Evolutionary conservation across 2,888 invertebrate genomes (phyloP).

Genomic region (Epinotia bilunana): DNA sequence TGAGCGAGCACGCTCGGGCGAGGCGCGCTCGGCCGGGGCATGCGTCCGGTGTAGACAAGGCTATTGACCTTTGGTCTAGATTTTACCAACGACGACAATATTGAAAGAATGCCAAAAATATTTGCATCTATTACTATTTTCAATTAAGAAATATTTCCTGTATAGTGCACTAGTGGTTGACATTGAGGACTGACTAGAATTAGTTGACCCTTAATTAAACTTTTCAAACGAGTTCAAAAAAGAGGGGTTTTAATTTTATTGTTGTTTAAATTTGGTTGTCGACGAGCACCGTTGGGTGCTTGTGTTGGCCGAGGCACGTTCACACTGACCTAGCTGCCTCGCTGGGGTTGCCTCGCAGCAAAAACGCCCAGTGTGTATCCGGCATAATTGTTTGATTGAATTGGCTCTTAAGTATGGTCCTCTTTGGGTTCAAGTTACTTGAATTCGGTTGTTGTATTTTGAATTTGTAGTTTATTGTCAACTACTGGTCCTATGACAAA

Average conservation of each 20-base stretch:
- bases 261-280: too few species aligned
- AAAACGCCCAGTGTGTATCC: not conserved
- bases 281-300: too few species aligned
- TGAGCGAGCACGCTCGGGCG: too few species aligned
- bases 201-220: constrained; percentile 29
- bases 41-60: too few species aligned
- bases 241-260: not conserved
- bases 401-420: not conserved
- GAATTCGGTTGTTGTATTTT: constrained; percentile 1
- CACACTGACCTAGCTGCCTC: too few species aligned
- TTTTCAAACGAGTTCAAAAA: not conserved
- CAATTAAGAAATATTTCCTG: constrained; percentile 10
- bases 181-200: constrained; percentile 45
- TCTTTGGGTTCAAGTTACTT: not conserved
- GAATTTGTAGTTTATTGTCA: constrained; percentile 46
- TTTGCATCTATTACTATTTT: constrained; percentile 5
- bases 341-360: too few species aligned
- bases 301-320: too few species aligned
- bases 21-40: too few species aligned
- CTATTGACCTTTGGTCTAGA: too few species aligned
- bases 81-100: not conserved
- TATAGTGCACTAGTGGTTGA: constrained; percentile 61
- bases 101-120: constrained; percentile 33
- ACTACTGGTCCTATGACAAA: constrained; percentile 56
- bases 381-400: too few species aligned